Percentiles rank a stretch among this genome's conserved stretches.
Conservation (phyloP, 2,113 vertebrate genomes). For the Anoplopoma fimbria region DNA sequence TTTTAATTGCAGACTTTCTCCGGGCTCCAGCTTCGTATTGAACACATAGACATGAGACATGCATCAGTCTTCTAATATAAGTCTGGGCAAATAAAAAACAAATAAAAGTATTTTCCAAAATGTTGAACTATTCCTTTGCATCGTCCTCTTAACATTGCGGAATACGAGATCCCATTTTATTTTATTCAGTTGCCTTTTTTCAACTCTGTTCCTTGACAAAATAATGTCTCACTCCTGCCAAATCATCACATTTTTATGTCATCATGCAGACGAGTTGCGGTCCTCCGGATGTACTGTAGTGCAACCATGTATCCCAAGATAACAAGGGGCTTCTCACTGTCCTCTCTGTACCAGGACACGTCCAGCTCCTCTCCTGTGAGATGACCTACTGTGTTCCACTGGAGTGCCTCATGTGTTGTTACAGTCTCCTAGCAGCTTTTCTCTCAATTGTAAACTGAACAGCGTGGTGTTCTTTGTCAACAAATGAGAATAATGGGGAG, state of each 20-base stretch:
- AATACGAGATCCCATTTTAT: neutral
- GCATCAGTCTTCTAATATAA: neutral
- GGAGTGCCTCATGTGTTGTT: too few relatives aligned
- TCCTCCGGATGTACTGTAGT: neutral
- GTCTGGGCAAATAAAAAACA: neutral
- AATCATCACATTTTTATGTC: neutral
- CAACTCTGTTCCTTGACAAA: too few relatives aligned
- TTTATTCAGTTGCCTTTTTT: neutral
- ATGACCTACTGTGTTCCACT: neutral
- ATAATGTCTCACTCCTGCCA: neutral
- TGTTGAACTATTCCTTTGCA: too few relatives aligned
- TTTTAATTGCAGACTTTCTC: neutral
- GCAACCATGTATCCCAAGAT: neutral
- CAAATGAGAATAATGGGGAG: neutral
- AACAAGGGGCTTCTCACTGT: neutral
- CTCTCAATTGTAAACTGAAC: neutral
- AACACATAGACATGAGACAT: neutral
- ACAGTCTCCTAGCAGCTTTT: neutral
- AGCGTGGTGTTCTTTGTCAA: neutral
- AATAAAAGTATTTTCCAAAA: too few relatives aligned
- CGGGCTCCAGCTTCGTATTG: neutral
- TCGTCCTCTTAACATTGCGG: neutral
- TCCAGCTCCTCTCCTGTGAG: conserved; percentile 8
- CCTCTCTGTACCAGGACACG: neutral
- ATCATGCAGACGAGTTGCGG: neutral